A percentile compares a stretch with the other conserved stretches of the same genome.
phyloP scores from a whole-genome alignment of 2,888 invertebrate species.

The Lithosia quadra region DNA sequence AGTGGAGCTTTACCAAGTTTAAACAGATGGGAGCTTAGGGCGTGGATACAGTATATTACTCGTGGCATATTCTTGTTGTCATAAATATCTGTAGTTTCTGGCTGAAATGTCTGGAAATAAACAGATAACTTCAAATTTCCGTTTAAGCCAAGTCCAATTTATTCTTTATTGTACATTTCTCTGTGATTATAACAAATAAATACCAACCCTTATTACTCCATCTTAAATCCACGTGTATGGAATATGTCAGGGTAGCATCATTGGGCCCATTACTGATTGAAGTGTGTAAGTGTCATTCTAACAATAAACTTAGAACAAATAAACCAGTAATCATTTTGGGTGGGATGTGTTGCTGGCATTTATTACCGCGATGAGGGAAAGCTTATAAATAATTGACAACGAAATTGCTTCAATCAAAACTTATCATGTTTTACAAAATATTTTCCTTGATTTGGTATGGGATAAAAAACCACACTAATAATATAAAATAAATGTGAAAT shows the following conservation, averaged over 20 bases:
- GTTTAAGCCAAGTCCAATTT: background rate
- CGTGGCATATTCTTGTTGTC: slow-evolving; percentile 94
- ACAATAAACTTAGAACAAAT: no score
- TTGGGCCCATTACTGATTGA: background rate
- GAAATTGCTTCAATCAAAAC: no score
- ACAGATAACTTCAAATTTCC: background rate
- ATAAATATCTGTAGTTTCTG: slow-evolving; percentile 94
- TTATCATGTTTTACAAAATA: no score
- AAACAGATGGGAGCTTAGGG: slow-evolving; percentile 90
- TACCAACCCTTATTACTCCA: background rate
- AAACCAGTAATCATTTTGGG: no score
- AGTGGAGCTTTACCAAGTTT: slow-evolving; percentile 91
- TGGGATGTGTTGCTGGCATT: no score
- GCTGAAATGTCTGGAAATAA: slow-evolving; percentile 90
- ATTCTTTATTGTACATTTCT: background rate
- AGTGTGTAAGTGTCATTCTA: background rate
- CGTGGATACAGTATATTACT: slow-evolving; percentile 92
- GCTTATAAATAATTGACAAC: no score
- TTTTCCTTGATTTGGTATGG: no score
- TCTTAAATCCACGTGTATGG: no score
- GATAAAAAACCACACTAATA: no score
- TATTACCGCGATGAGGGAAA: no score
- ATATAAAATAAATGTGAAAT: no score
- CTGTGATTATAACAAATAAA: background rate
- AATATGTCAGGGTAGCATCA: background rate